Conservation (phyloP, 2,888 invertebrate genomes). For the Uropetala carovei region DNA sequence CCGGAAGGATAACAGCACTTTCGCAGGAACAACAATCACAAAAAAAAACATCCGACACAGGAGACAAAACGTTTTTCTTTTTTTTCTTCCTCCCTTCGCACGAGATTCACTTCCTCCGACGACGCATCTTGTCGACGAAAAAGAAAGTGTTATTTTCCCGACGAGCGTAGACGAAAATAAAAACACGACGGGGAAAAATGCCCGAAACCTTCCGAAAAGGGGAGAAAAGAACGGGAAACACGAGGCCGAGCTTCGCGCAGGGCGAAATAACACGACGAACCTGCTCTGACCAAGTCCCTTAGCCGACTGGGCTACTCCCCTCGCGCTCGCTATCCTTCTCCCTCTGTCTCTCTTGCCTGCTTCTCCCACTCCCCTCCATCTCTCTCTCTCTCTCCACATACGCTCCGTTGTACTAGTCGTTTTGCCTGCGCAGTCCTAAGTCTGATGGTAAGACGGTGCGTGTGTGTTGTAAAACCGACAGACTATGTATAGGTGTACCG, state of each 20-base stretch:
- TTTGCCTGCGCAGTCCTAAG: too few species aligned
- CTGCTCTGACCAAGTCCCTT: not conserved
- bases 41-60: not conserved
- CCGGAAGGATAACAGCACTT: not conserved
- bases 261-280: not conserved
- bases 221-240: not conserved
- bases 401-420: too few species aligned
- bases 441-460: too few species aligned
- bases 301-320: not conserved
- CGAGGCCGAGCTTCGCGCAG: too few species aligned
- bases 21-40: not conserved
- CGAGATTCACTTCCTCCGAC: not conserved
- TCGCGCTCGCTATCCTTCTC: not conserved
- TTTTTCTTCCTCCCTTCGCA: not conserved
- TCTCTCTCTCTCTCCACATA: not conserved
- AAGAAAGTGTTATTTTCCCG: not conserved
- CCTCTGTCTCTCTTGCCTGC: not conserved
- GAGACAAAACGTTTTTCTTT: not conserved
- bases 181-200: not conserved
- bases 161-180: not conserved
- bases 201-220: not conserved
- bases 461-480: too few species aligned
- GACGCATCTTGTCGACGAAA: not conserved
- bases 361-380: constrained; percentile 3
- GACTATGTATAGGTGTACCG: too few species aligned